Conservation (phyloP, 2,797 vertebrate species). For the Poeciliopsis paucimaculata region DNA sequence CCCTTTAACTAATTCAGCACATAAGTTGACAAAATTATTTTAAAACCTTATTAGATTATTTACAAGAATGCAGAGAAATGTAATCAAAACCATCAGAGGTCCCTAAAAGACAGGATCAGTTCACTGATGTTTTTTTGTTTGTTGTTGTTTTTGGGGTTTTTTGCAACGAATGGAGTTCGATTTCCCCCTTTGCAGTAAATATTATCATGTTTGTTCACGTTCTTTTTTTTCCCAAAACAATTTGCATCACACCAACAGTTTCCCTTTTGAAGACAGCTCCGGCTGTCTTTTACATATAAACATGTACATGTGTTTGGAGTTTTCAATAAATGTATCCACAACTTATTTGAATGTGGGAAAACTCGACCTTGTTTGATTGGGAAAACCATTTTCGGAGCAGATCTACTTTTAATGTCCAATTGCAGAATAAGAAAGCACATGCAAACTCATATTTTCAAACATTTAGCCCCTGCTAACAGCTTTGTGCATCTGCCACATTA, state of each 20-base stretch:
- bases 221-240: neutral
- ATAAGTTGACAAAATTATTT: neutral
- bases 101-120: neutral
- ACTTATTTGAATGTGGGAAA: neutral
- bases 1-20: neutral
- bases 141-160: neutral
- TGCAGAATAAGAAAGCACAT: neutral
- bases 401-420: neutral
- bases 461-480: neutral
- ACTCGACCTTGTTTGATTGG: neutral
- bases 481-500: slow-evolving; percentile 24
- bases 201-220: neutral
- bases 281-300: neutral
- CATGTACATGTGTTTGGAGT: neutral
- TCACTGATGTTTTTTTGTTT: neutral
- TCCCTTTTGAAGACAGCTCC: neutral
- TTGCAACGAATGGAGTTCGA: neutral
- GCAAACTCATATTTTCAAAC: neutral
- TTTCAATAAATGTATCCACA: neutral
- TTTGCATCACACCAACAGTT: neutral
- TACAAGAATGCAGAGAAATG: neutral
- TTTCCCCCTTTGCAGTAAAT: neutral
- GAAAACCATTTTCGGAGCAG: neutral
- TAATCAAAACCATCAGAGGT: neutral
- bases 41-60: neutral